These are phyloP conservation scores for Manis pentadactyla DNA, from an alignment of 2,797 vertebrate genomes.

Conservation along the genomic window DNA sequence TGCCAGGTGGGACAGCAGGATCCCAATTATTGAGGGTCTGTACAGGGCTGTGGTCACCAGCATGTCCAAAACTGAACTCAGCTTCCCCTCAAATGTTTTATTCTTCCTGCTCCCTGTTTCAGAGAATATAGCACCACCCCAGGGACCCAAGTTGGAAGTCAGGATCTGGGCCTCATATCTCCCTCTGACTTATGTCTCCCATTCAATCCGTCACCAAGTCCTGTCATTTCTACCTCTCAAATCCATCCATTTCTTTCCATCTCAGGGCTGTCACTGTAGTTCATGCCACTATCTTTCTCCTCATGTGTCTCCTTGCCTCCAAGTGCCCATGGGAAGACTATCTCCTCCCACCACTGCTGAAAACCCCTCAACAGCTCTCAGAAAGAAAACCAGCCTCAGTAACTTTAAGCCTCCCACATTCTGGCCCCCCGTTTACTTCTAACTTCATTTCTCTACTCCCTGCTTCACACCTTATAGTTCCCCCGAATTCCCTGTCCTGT, in stretches of 20 bases:
- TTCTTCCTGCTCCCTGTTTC: not conserved
- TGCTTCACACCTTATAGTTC: not conserved
- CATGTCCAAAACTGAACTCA: conserved; percentile 38
- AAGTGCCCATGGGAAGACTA: not conserved
- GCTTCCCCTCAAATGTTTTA: conserved; percentile 16
- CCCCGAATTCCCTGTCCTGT: not conserved
- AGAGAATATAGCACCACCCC: not conserved
- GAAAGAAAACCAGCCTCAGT: not conserved
- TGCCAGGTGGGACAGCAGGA: conserved; percentile 19
- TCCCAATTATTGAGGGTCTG: conserved; percentile 48
- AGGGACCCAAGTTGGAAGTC: not conserved
- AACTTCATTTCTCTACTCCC: not conserved
- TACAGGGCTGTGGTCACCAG: conserved; percentile 3
- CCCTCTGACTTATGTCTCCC: not conserved
- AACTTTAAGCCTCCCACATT: not conserved
- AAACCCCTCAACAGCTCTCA: not conserved
- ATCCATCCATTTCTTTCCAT: conserved; percentile 1
- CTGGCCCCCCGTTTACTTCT: not conserved
- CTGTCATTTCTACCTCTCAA: not conserved
- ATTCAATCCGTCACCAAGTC: not conserved
- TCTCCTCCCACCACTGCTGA: not conserved
- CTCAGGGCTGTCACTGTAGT: not conserved
- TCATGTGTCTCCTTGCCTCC: not conserved
- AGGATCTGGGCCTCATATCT: not conserved
- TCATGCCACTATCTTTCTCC: not conserved